Base-by-base conservation (phyloP, 2,888 invertebrate species). In the Unio pictorum region DNA sequence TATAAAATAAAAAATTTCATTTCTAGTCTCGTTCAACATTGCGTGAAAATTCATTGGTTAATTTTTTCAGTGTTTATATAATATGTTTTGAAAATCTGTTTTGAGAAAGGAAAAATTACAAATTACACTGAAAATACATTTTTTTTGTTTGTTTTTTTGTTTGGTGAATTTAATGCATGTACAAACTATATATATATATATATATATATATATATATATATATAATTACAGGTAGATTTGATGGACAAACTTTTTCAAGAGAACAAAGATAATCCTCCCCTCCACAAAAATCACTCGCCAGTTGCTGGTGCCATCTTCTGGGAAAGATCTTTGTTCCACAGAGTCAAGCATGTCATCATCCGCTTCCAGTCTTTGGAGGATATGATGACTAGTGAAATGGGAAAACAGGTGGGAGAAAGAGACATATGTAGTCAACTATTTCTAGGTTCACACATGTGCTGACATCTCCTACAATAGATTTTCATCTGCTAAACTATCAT, bases 231-330 rank as follows among this genome's bases (percentile, higher is more conserved):
- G 95, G 61, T 95, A 94, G 86, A 93, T 92, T 78, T 93, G 45
- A 87, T 90, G 85, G 88, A 89, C 72, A 76, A 79, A 54, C 74
- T 89, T 58, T 91, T 90, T 70, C 78, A 87, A 74, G 81, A 86
- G 20, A 81, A 86, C 67, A 85, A 87, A 61, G 88, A 89, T 4
- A 80, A 92, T 75, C 95, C 95, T 0, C 94, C 95, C 0, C 88
- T 95, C 55, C 92, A 94, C 34, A 93, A 94, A 69, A 93, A 95
- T 84, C 94, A 95, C 81, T 95, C 96, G 0, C 94, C 94, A 0
- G 92, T 93, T n/a, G 93, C 95, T 6, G 96, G 97, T 15, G 93
- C 95, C 26, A 95, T 97, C 75, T 94, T 93, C 88, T 97, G 97
- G 97, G 94, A 94, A 20, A 92, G 95, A 61, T 92, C 94, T 67